Conservation (phyloP, 2,113 vertebrate species). For the Mustela lutreola region DNA sequence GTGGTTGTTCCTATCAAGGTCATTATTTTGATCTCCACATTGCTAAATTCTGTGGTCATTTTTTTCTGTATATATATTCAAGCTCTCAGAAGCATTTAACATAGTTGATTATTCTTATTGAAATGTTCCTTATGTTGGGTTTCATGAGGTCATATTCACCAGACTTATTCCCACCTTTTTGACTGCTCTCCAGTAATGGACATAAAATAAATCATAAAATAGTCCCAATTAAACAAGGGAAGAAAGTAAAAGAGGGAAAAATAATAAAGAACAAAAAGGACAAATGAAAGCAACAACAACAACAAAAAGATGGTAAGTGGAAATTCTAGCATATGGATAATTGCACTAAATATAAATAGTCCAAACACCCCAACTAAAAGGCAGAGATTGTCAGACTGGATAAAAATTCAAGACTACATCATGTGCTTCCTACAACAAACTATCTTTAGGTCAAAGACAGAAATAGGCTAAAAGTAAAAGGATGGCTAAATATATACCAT, state of each 20-base stretch:
- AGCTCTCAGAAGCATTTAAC: background rate
- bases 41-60: background rate
- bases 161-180: background rate
- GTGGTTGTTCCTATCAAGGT: background rate
- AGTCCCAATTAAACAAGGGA: background rate
- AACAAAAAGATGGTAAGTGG: background rate
- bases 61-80: background rate
- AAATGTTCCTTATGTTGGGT: background rate
- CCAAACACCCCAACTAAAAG: background rate
- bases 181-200: background rate
- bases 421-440: background rate
- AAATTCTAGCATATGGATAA: background rate
- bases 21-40: background rate
- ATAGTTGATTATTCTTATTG: background rate
- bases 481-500: background rate
- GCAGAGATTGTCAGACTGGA: background rate
- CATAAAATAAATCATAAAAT: background rate
- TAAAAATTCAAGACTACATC: background rate
- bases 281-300: background rate
- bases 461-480: background rate
- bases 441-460: background rate
- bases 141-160: background rate
- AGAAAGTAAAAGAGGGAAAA: background rate
- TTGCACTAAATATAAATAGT: background rate
- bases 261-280: background rate